Conservation (phyloP, 2,113 vertebrate genomes). For the Recurvirostra avosetta region DNA sequence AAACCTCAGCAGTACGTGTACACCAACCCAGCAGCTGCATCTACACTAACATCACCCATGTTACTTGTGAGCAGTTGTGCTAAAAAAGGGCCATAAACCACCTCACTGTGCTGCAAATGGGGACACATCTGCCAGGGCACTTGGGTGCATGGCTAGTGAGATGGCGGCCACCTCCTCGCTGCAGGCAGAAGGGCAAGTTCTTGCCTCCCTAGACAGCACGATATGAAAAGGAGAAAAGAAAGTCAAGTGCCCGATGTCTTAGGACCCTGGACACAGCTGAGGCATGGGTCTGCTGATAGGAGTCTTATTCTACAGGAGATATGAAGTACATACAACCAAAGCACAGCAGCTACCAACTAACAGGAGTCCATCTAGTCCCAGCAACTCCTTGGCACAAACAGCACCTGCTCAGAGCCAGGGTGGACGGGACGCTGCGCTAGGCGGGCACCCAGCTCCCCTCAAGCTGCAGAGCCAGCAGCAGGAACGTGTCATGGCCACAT, state of each 20-base stretch:
- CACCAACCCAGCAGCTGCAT: background rate
- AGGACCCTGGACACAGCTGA: background rate
- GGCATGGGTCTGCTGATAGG: background rate
- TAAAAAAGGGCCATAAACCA: background rate
- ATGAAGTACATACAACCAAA: background rate
- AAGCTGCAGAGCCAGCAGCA: background rate
- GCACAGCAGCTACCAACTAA: background rate
- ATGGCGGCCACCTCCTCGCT: background rate
- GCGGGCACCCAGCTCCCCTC: background rate
- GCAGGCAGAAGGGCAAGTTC: background rate
- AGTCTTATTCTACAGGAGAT: background rate
- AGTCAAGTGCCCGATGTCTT: background rate
- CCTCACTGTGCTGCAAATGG: background rate
- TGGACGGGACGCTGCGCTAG: background rate
- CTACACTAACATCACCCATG: background rate
- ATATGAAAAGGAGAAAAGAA: background rate
- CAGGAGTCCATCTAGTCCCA: background rate
- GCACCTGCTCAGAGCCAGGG: background rate
- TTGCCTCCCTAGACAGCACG: background rate
- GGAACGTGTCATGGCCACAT: background rate
- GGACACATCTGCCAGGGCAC: background rate
- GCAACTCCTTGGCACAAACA: background rate
- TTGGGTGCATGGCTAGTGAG: background rate
- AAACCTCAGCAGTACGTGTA: fast-evolving
- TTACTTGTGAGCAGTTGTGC: background rate